phyloP scores from a whole-genome alignment of 2,113 vertebrate species.

The Zosterops borbonicus region DNA sequence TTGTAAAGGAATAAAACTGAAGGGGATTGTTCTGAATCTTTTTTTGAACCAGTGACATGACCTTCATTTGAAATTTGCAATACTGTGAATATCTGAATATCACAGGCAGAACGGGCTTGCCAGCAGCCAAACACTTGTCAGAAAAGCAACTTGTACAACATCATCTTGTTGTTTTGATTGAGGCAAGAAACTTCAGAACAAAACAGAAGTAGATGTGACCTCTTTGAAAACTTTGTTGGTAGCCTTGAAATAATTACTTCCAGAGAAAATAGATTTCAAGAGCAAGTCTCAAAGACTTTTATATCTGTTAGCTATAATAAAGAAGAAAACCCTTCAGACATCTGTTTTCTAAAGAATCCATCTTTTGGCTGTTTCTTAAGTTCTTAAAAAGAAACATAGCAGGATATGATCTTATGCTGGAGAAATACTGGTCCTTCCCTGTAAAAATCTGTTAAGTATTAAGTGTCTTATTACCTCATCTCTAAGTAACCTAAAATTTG shows the following conservation, averaged over 20 bases:
- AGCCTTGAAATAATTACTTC: neutral
- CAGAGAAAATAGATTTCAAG: neutral
- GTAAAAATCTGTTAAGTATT: constrained; percentile 21
- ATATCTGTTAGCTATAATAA: neutral
- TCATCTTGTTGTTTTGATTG: neutral
- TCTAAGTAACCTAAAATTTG: neutral
- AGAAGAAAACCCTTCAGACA: neutral
- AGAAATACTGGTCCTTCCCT: constrained; percentile 3
- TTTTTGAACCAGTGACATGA: neutral
- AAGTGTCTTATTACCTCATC: constrained; percentile 36
- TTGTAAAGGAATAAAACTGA: neutral
- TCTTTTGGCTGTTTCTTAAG: neutral
- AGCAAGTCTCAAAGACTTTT: neutral
- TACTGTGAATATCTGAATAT: neutral
- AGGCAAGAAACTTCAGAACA: neutral
- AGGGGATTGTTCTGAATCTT: neutral
- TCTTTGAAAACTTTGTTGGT: neutral
- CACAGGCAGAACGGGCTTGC: neutral
- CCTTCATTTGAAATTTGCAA: neutral
- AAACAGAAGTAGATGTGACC: neutral
- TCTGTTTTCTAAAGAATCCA: constrained; percentile 15
- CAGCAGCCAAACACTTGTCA: neutral
- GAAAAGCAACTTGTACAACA: neutral
- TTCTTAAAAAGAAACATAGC: constrained; percentile 12
- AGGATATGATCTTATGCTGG: constrained; percentile 34